Evolutionary conservation across 2,113 vertebrate species (phyloP).

Genomic region (Salminus brasiliensis): DNA sequence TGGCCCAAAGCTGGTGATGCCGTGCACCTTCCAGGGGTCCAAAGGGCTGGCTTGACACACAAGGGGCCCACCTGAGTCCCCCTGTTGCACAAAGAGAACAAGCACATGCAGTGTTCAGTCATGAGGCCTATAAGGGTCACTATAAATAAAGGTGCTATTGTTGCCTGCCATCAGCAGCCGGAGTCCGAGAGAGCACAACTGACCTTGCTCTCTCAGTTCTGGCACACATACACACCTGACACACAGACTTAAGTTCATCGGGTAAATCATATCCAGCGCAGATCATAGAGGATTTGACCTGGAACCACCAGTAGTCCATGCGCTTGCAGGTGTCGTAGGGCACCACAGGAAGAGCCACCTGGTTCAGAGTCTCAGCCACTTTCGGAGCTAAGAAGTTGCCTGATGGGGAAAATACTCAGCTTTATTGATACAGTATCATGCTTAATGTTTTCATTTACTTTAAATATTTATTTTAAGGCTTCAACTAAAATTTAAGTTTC

Average conservation of each 20-base stretch:
- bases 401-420: conserved; percentile 33
- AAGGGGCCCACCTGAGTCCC: conserved; percentile 78
- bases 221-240: conserved; percentile 63
- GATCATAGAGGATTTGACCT: conserved; percentile 80
- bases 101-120: neutral
- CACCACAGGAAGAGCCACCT: conserved; percentile 77
- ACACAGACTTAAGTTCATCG: conserved; percentile 78
- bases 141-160: too few relatives aligned
- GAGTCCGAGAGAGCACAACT: too few relatives aligned
- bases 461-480: too few relatives aligned
- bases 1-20: conserved; percentile 80
- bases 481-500: too few relatives aligned
- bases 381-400: conserved; percentile 71
- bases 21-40: conserved; percentile 73
- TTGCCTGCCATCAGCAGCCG: too few relatives aligned
- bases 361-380: conserved; percentile 73
- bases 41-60: conserved; percentile 69
- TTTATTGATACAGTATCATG: too few relatives aligned
- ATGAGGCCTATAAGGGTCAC: too few relatives aligned
- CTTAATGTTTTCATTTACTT: conserved; percentile 14
- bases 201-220: too few relatives aligned
- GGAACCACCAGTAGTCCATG: conserved; percentile 82
- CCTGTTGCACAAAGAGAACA: conserved; percentile 59
- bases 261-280: conserved; percentile 76
- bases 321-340: conserved; percentile 73